Evolutionary conservation across 1,140 invertebrate genomes (phyloP), one percentile per base, ranked within the genome.

Genomic region (Coenobita brevimanus): DNA sequence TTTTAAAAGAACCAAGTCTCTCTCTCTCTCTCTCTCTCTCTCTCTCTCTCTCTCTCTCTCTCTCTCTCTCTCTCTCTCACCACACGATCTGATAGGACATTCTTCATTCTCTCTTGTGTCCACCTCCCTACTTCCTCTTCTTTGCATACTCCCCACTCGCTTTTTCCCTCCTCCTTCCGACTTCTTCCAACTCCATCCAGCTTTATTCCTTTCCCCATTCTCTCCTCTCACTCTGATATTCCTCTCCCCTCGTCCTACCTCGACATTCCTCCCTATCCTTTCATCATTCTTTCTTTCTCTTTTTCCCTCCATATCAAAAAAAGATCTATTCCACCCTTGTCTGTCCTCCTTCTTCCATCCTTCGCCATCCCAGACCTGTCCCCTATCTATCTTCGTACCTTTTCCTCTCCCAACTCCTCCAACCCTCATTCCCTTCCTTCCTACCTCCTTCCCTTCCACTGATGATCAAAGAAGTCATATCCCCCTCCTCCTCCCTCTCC

Each of bases 61-160:
- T n/a, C n/a, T n/a, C n/a, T n/a, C 62, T 64, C 62, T 21, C 21
- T 33, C 67, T 71, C 67, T n/a, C 67, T 33, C 67, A n/a, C n/a
- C n/a, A n/a, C n/a, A n/a, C n/a, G n/a, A n/a, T n/a, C n/a, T n/a
- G n/a, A n/a, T n/a, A n/a, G n/a, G n/a, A n/a, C n/a, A n/a, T n/a
- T n/a, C n/a, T n/a, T n/a, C n/a, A n/a, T n/a, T n/a, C n/a, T n/a
- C n/a, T n/a, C n/a, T n/a, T n/a, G n/a, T n/a, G n/a, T n/a, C n/a
- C n/a, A n/a, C n/a, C n/a, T n/a, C n/a, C n/a, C n/a, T n/a, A n/a
- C n/a, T n/a, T n/a, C n/a, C n/a, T n/a, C n/a, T n/a, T n/a, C n/a
- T n/a, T n/a, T n/a, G n/a, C n/a, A n/a, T n/a, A n/a, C n/a, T n/a
- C 21, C 24, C n/a, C 54, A 13, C 67, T n/a, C n/a, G 15, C 30